phyloP scores from a whole-genome alignment of 2,888 invertebrate species.

The Scrobipalpa costella region DNA sequence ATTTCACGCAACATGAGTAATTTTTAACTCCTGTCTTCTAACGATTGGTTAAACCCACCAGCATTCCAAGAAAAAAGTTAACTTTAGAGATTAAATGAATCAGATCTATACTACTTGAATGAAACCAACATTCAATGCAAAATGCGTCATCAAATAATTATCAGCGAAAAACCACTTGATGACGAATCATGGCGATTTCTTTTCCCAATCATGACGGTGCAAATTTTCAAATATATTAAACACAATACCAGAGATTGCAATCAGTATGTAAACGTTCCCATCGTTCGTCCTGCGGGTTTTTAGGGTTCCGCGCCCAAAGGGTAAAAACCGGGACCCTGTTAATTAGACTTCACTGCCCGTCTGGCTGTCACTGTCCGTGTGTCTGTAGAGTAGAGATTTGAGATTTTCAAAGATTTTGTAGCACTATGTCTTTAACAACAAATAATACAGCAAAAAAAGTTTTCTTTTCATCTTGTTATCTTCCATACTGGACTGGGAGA shows the following conservation, averaged over 20 bases:
- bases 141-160: slow-evolving; percentile 33
- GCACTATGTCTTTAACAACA: too few relatives aligned
- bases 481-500: too few relatives aligned
- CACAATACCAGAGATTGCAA: slow-evolving; percentile 33
- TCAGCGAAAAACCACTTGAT: not conserved
- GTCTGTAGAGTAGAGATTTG: too few relatives aligned
- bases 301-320: too few relatives aligned
- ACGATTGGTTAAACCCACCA: not conserved
- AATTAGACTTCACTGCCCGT: too few relatives aligned
- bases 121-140: slow-evolving; percentile 11
- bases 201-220: slow-evolving; percentile 14
- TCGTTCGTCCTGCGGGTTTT: slow-evolving; percentile 27
- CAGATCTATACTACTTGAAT: slow-evolving; percentile 7
- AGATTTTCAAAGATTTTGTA: too few relatives aligned
- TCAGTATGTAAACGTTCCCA: slow-evolving; percentile 40
- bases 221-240: slow-evolving; percentile 31
- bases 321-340: too few relatives aligned
- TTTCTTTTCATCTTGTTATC: too few relatives aligned
- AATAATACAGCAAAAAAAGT: too few relatives aligned
- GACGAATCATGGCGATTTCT: slow-evolving; percentile 33
- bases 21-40: not conserved
- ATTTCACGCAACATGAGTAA: not conserved
- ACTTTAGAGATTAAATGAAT: slow-evolving; percentile 21
- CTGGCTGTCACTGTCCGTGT: too few relatives aligned
- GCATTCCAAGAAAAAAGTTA: slow-evolving; percentile 14